These are phyloP conservation scores for Lytechinus pictus DNA, from an alignment of 35 echinoderm and acorn worm genomes.

Conservation along the genomic window DNA sequence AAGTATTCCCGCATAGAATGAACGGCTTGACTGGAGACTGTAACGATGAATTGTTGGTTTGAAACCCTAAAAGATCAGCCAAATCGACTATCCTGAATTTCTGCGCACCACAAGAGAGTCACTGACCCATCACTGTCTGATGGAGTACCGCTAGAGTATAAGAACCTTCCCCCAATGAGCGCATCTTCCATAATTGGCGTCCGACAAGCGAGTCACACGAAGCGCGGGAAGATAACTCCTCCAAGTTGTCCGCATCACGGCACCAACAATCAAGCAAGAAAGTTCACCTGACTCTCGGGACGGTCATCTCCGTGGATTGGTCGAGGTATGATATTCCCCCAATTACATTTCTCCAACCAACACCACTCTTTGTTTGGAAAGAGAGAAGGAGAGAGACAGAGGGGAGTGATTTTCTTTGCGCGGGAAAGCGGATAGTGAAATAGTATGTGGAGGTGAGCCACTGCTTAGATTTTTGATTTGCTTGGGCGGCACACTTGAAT, in stretches of 20 bases:
- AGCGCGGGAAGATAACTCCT: background rate
- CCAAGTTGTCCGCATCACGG: background rate
- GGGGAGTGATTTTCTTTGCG: background rate
- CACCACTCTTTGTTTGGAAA: background rate
- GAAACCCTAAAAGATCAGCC: background rate
- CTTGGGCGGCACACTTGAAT: background rate
- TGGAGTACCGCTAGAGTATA: background rate
- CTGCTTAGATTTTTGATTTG: background rate
- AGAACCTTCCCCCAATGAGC: background rate
- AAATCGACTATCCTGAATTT: background rate
- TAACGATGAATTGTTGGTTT: background rate
- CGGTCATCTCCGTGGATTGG: background rate
- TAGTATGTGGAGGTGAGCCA: background rate
- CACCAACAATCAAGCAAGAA: background rate
- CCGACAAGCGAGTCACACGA: background rate
- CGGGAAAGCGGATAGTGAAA: background rate
- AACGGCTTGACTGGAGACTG: background rate
- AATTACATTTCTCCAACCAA: background rate
- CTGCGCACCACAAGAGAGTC: background rate
- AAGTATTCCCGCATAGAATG: too few species aligned
- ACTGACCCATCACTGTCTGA: background rate
- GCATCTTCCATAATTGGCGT: background rate
- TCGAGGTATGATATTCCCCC: background rate
- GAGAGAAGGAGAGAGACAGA: background rate
- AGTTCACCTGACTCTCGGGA: background rate